A percentile compares a stretch with the other conserved stretches of the same genome.
Evolutionary conservation across 2,797 vertebrate species (phyloP).

Genomic region (Sylvilagus floridanus): DNA sequence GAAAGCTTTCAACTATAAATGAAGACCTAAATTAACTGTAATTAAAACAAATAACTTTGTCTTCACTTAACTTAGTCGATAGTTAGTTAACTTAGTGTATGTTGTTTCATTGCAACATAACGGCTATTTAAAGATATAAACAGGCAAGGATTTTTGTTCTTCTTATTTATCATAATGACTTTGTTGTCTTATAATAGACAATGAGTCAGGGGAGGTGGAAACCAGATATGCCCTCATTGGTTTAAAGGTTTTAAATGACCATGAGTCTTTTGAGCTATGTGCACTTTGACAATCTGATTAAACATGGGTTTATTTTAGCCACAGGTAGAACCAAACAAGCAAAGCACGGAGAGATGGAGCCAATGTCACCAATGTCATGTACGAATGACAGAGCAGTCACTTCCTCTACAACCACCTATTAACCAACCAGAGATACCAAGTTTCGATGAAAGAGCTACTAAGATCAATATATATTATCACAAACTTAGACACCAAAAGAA

Average conservation of each 20-base stretch:
- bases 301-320: too few species aligned
- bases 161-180: neutral
- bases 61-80: neutral
- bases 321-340: neutral
- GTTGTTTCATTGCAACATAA: neutral
- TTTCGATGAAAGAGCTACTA: neutral
- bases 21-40: neutral
- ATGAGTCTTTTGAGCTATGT: neutral
- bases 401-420: neutral
- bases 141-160: neutral
- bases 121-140: neutral
- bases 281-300: neutral
- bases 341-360: neutral
- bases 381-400: neutral
- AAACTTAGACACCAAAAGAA: neutral
- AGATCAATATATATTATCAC: neutral
- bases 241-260: neutral
- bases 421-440: neutral
- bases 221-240: neutral
- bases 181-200: neutral
- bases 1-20: neutral
- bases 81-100: too few species aligned
- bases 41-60: neutral
- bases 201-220: neutral
- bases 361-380: accelerated